A percentile compares a stretch with the other conserved stretches of the same genome.
Conservation (phyloP, 2,113 vertebrate species). For the Natator depressus region DNA sequence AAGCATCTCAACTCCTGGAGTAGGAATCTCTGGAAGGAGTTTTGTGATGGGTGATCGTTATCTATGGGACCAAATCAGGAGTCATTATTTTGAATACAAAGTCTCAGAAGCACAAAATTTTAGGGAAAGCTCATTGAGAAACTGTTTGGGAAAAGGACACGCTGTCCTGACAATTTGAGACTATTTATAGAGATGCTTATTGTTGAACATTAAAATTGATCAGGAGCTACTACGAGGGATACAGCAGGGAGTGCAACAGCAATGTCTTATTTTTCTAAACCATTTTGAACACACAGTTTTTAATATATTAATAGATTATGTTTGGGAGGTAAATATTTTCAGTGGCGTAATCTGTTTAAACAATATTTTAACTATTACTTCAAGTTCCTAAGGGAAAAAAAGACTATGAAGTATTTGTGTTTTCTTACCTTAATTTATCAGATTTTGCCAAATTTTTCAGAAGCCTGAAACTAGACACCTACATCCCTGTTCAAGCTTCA, state of each 20-base stretch:
- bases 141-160: not conserved
- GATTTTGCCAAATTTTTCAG: not conserved
- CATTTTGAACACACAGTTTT: not conserved
- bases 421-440: not conserved
- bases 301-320: not conserved
- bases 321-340: not conserved
- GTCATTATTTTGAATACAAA: not conserved
- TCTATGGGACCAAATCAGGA: not conserved
- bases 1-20: not conserved
- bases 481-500: not conserved
- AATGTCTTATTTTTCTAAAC: not conserved
- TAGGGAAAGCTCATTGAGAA: not conserved
- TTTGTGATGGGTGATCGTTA: not conserved
- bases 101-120: not conserved
- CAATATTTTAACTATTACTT: not conserved
- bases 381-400: not conserved
- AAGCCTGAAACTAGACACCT: not conserved
- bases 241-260: not conserved
- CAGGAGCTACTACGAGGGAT: not conserved
- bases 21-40: not conserved
- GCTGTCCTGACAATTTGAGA: not conserved
- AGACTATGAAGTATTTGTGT: not conserved
- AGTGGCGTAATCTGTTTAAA: not conserved
- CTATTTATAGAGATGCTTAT: not conserved
- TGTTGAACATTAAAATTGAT: not conserved